phyloP scores from a whole-genome alignment of 2,888 invertebrate species.

The Cryptocephalus moraei region DNA sequence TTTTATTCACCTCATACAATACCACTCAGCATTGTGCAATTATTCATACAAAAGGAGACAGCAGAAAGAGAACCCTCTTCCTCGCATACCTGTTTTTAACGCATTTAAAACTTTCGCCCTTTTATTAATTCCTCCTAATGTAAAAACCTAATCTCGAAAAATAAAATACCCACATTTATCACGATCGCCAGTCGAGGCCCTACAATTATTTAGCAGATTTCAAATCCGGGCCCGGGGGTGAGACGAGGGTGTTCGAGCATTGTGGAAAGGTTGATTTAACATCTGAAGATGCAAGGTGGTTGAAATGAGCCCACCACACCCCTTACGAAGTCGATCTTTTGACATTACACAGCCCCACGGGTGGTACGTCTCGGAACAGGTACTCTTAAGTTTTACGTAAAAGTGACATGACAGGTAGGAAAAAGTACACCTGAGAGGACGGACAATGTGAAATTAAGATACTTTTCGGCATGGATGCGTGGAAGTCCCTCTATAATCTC shows the following conservation, averaged over 20 bases:
- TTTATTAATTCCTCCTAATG: conserved; percentile 11
- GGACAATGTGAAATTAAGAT: too few relatives aligned
- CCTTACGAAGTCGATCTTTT: conserved; percentile 19
- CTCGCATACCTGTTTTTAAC: not conserved
- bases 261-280: conserved; percentile 28
- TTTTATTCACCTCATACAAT: too few relatives aligned
- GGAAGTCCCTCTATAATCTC: too few relatives aligned
- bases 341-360: conserved; percentile 27
- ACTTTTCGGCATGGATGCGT: too few relatives aligned
- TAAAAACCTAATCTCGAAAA: conserved; percentile 20
- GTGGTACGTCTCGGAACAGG: conserved; percentile 21
- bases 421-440: not conserved
- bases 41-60: too few relatives aligned
- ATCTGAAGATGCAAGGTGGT: conserved; percentile 32
- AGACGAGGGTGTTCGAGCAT: conserved; percentile 11
- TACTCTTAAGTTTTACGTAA: conserved; percentile 15
- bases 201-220: conserved; percentile 35
- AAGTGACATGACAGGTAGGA: conserved; percentile 17
- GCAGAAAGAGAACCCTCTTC: not conserved
- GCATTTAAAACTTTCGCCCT: not conserved
- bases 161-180: conserved; percentile 30
- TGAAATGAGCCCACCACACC: conserved; percentile 32
- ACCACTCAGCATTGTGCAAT: too few relatives aligned
- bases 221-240: conserved; percentile 22
- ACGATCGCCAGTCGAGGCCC: conserved; percentile 26